Evolutionary conservation across 2,888 invertebrate species (phyloP).

Genomic region (Campoplex nolae): DNA sequence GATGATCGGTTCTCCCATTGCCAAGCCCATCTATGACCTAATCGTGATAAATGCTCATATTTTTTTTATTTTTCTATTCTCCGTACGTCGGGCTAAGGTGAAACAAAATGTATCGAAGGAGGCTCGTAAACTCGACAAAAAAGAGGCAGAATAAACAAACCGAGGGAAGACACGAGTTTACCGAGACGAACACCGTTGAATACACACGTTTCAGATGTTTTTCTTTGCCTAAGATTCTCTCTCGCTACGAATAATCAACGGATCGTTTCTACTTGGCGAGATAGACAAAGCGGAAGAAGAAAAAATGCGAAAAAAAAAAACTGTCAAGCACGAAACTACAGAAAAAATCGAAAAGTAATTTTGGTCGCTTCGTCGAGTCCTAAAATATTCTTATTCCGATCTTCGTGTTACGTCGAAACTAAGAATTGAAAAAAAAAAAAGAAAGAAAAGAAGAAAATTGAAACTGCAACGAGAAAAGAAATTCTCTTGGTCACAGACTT

Average conservation of each 20-base stretch:
- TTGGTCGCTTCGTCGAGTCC: no score
- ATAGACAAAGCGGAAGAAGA: neutral
- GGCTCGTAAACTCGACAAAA: neutral
- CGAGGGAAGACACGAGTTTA: neutral
- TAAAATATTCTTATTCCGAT: no score
- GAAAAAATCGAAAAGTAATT: neutral
- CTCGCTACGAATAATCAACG: slow-evolving; percentile 40
- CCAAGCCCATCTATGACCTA: slow-evolving; percentile 81
- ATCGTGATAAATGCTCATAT: slow-evolving; percentile 70
- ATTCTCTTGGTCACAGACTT: neutral
- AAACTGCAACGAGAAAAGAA: neutral
- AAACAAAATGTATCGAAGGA: slow-evolving; percentile 11
- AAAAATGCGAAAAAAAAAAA: neutral
- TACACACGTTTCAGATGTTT: neutral
- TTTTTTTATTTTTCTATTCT: neutral
- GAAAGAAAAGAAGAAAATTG: neutral
- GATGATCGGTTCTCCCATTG: slow-evolving; percentile 70
- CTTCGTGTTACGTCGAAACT: no score
- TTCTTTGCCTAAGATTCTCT: slow-evolving; percentile 1
- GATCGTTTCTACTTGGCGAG: slow-evolving; percentile 25
- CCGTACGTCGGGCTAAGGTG: slow-evolving; percentile 6
- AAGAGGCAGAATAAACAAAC: neutral
- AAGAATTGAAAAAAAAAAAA: no score
- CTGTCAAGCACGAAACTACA: neutral
- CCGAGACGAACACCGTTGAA: neutral